Base-by-base conservation (phyloP, 2,888 invertebrate species). In the Eupithecia inturbata region DNA sequence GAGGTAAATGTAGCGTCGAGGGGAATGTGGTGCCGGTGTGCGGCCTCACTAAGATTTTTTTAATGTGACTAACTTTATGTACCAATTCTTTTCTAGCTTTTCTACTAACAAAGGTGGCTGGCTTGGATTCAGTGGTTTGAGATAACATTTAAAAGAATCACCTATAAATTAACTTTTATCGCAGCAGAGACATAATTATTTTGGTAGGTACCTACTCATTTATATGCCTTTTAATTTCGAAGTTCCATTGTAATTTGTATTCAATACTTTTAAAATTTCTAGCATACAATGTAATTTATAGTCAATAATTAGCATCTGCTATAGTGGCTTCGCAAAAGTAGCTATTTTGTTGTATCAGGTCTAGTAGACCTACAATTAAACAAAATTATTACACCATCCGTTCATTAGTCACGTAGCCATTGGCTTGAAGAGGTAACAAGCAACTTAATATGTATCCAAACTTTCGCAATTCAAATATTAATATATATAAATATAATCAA, bases 41-140 rank as follows among this genome's bases (percentile, higher is more conserved):
- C n/a, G n/a, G n/a, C n/a, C n/a, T n/a, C n/a, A n/a, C n/a, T n/a
- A 39, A 26, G n/a, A 39, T 64, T 71, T 72, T 60, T 72, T 72
- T 76, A 78, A 69, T 76, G 22, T 33, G 36, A 67, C 57, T 72
- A 72, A 72, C 70, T 60, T 39, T 63, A 39, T 69, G 19, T 64
- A 26, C 63, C n/a, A 14, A 39, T 69, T 73, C 33, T 87, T 83
- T 93, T 93, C 86, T 93, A 93, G 93, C 92, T 91, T 93, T 83
- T 88, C 83, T 91, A 94, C 94, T 94, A 94, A 94, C 93, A 89
- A 82, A 84, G 89, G 85, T 73, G 87, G 84, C 82, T 91, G 91
- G 91, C 88, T 90, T 81, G 92, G 92, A 89, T 86, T 86, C 82
- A 91, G 89, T 79, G 92, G 89, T 87, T 90, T 94, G 89, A 94